These are phyloP conservation scores for Diacarnus erythraeanus DNA, from an alignment of 37 sponge, comb jelly and placozoan species.

Conservation along the genomic window DNA sequence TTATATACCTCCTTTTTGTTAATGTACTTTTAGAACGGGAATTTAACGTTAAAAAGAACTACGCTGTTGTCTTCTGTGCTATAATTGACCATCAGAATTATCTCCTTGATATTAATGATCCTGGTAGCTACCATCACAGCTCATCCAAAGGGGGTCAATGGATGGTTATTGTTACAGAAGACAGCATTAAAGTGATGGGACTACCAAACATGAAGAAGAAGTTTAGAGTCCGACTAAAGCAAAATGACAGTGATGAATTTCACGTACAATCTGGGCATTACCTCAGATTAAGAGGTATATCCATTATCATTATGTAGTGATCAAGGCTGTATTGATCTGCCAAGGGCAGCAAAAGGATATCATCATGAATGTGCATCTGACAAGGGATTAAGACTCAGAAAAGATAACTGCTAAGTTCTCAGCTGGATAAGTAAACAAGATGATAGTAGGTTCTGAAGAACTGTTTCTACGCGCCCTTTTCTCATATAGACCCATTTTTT, in stretches of 20 bases:
- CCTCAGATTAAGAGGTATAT: constrained; percentile 47
- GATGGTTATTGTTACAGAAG: constrained; percentile 70
- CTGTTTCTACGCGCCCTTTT: too few species aligned
- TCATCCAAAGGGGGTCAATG: constrained; percentile 50
- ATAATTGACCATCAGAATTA: constrained; percentile 62
- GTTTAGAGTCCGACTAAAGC: constrained; percentile 52
- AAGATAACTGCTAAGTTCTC: too few species aligned
- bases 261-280: constrained; percentile 75
- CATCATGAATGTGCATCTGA: too few species aligned
- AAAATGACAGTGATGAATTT: constrained; percentile 59
- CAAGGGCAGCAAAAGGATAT: too few species aligned
- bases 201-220: constrained; percentile 65
- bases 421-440: too few species aligned
- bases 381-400: too few species aligned
- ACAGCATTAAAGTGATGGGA: constrained; percentile 44
- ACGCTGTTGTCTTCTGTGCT: constrained; percentile 60
- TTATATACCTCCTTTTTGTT: not conserved
- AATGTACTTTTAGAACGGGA: constrained; percentile 50
- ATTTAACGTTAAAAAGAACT: constrained; percentile 58
- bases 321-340: too few species aligned
- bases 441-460: too few species aligned
- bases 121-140: constrained; percentile 32
- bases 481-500: too few species aligned
- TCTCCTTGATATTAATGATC: constrained; percentile 63
- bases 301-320: too few species aligned